These are phyloP conservation scores for Otolemur crassicaudatus DNA, from an alignment of 2,797 vertebrate genomes.

Conservation along the genomic window DNA sequence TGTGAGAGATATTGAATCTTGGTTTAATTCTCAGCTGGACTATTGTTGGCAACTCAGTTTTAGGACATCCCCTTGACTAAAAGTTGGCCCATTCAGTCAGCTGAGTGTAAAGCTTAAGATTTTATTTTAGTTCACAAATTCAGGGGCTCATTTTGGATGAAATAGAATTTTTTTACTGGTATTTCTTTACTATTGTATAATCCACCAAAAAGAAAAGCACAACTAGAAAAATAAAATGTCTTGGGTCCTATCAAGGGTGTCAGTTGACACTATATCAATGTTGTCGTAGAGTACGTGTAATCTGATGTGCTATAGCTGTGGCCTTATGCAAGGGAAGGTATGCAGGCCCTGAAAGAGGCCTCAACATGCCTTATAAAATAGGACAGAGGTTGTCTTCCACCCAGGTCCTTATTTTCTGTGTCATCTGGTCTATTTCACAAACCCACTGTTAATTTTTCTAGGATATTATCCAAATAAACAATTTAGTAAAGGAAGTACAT, in stretches of 20 bases:
- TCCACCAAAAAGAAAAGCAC: slow-evolving; percentile 60
- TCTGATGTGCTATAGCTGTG: slow-evolving; percentile 73
- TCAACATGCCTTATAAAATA: slow-evolving; percentile 74
- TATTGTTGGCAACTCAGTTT: neutral
- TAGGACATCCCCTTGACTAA: neutral
- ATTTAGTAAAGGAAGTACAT: neutral
- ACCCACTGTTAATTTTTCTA: slow-evolving; percentile 35
- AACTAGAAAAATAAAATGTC: slow-evolving; percentile 76
- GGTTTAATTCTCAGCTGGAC: too few relatives aligned
- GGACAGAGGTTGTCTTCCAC: slow-evolving; percentile 69
- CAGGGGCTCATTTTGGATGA: neutral
- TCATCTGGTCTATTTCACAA: slow-evolving; percentile 58
- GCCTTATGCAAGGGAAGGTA: neutral
- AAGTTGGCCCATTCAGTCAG: neutral
- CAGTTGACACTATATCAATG: slow-evolving; percentile 77
- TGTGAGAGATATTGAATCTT: too few relatives aligned
- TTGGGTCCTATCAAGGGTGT: slow-evolving; percentile 78
- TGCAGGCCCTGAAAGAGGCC: slow-evolving; percentile 66
- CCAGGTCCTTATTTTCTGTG: slow-evolving; percentile 48
- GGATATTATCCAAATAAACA: neutral
- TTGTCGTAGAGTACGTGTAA: slow-evolving; percentile 42
- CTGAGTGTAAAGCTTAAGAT: neutral
- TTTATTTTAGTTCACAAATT: neutral
- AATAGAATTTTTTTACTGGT: slow-evolving; percentile 4
- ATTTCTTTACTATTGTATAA: slow-evolving; percentile 54